Percentiles rank a stretch among this genome's conserved stretches.
Conservation (phyloP, 2,888 invertebrate genomes). For the Syrista parreyssii region DNA sequence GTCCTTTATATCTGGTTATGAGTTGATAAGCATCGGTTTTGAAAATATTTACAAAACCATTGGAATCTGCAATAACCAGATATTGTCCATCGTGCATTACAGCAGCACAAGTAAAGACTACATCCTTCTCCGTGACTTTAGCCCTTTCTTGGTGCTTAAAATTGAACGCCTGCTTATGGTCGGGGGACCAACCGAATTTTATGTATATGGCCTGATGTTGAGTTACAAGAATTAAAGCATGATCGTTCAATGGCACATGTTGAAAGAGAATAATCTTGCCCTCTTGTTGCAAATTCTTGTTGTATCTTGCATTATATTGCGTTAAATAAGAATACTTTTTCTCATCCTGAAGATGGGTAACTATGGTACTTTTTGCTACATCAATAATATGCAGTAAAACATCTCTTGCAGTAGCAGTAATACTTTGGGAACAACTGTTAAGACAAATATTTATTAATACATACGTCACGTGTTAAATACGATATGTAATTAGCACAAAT, state of each 20-base stretch:
- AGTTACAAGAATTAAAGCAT: constrained; percentile 55
- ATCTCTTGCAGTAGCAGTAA: constrained; percentile 39
- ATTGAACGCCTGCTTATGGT: constrained; percentile 39
- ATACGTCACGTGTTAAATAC: background rate
- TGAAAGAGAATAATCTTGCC: constrained; percentile 48
- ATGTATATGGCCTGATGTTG: constrained; percentile 46
- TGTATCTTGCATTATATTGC: constrained; percentile 42
- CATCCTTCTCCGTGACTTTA: constrained; percentile 40
- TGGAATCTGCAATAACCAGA: constrained; percentile 64
- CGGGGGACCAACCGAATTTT: constrained; percentile 42
- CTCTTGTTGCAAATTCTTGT: constrained; percentile 22
- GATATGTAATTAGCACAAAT: background rate
- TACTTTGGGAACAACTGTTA: constrained; percentile 12
- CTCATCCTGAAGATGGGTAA: constrained; percentile 33
- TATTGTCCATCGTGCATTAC: constrained; percentile 65
- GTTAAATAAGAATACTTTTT: constrained; percentile 40
- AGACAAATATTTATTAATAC: background rate
- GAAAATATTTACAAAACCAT: constrained; percentile 64
- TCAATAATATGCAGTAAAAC: constrained; percentile 52
- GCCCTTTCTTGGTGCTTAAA: constrained; percentile 42
- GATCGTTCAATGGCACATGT: constrained; percentile 38
- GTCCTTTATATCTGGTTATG: constrained; percentile 52
- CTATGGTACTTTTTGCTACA: constrained; percentile 44
- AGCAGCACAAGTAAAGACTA: constrained; percentile 57
- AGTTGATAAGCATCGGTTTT: constrained; percentile 49